phyloP scores from a whole-genome alignment of 2,797 vertebrate genomes.

The Scolopax bukidnonensis region DNA sequence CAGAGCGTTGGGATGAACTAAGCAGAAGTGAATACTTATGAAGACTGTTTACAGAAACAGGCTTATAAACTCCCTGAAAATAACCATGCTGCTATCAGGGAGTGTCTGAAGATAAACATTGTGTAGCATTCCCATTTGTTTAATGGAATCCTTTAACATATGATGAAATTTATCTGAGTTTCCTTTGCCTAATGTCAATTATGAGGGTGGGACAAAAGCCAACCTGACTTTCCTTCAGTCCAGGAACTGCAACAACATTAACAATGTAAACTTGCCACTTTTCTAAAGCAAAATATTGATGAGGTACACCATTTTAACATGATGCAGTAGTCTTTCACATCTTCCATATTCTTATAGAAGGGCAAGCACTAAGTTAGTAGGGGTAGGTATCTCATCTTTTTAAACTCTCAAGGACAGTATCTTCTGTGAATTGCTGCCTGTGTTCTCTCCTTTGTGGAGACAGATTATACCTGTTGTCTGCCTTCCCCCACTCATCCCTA shows the following conservation, averaged over 20 bases:
- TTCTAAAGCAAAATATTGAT: not conserved
- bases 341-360: not conserved
- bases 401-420: not conserved
- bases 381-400: not conserved
- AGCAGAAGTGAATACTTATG: not conserved
- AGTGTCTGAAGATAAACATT: not conserved
- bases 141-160: not conserved
- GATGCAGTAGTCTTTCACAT: not conserved
- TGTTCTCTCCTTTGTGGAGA: not conserved
- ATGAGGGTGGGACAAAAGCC: not conserved
- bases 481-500: not conserved
- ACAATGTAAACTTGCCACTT: not conserved
- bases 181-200: not conserved
- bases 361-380: not conserved
- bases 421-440: not conserved
- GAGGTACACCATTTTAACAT: not conserved
- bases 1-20: not conserved
- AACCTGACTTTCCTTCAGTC: not conserved
- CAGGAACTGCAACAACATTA: not conserved
- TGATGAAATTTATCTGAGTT: not conserved
- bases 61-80: not conserved
- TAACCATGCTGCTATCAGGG: not conserved
- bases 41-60: not conserved
- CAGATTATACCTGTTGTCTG: not conserved
- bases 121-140: not conserved